A percentile compares a stretch with the other conserved stretches of the same genome.
These are phyloP conservation scores for Todiramphus chloris DNA, from an alignment of 2,113 vertebrate species.

Conservation along the genomic window DNA sequence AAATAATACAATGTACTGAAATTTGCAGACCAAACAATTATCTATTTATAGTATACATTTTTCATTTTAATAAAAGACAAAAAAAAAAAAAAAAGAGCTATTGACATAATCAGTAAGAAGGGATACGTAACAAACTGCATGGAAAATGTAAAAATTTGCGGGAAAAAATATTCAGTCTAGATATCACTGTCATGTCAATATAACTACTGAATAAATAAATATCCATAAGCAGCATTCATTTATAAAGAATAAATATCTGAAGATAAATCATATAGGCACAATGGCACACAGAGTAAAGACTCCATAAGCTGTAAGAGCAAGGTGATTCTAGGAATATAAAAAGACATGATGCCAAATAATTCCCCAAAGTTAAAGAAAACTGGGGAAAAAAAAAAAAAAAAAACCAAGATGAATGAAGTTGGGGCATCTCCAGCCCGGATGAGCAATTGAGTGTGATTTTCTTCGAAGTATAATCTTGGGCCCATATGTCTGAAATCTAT, in stretches of 20 bases:
- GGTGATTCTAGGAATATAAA: background rate
- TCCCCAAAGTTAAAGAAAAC: background rate
- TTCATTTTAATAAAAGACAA: background rate
- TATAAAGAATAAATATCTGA: background rate
- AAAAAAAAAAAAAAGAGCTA: background rate
- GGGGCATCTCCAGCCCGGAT: background rate
- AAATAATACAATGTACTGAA: background rate
- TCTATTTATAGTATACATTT: background rate
- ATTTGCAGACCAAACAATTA: background rate
- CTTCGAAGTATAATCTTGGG: background rate
- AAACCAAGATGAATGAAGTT: fast-evolving
- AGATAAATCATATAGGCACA: background rate
- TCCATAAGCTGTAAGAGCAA: background rate
- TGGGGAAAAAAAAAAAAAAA: background rate
- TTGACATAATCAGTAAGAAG: background rate
- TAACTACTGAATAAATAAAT: background rate
- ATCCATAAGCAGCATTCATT: background rate
- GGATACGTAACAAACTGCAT: background rate
- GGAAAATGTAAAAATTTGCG: background rate
- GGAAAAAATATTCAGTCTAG: background rate
- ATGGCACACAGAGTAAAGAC: background rate
- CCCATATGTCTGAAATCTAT: background rate
- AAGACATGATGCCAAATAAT: background rate
- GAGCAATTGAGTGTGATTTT: background rate
- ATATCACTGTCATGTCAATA: background rate